Evolutionary conservation across 2,888 invertebrate species (phyloP).

Genomic region (Blera fallax): DNA sequence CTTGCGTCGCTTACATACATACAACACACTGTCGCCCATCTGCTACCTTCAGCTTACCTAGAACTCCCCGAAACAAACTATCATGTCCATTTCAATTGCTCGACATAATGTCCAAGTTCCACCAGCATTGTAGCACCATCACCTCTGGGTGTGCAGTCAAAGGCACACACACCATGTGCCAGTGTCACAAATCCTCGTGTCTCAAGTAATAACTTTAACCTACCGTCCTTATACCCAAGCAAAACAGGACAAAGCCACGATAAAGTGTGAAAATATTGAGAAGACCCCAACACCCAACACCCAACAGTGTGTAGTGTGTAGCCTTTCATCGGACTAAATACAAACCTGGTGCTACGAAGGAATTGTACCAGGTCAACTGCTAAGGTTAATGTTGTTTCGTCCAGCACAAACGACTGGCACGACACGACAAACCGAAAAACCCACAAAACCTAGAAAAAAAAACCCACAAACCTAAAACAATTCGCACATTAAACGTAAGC

Average conservation of each 20-base stretch:
- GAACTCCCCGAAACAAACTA: conserved; percentile 27
- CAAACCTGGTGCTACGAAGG: conserved; percentile 42
- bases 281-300: too few species aligned
- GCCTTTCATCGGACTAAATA: conserved; percentile 49
- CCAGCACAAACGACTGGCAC: conserved; percentile 62
- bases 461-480: conserved; percentile 50
- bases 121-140: conserved; percentile 26
- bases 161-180: conserved; percentile 36
- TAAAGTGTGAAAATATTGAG: conserved; percentile 72
- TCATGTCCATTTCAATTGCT: conserved; percentile 68
- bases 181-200: conserved; percentile 68
- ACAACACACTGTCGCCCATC: not conserved
- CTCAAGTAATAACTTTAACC: conserved; percentile 71
- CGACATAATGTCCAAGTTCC: conserved; percentile 66
- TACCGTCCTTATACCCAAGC: conserved; percentile 1
- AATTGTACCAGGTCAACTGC: conserved; percentile 69
- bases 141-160: conserved; percentile 28
- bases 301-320: conserved; percentile 20
- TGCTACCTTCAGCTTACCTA: not conserved
- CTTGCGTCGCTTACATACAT: too few species aligned
- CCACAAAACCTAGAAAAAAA: too few species aligned
- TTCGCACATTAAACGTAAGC: conserved; percentile 68
- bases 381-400: conserved; percentile 69
- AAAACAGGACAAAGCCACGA: conserved; percentile 46
- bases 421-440: conserved; percentile 54